Base-by-base conservation (phyloP, 2,888 invertebrate genomes). In the Mantis religiosa region DNA sequence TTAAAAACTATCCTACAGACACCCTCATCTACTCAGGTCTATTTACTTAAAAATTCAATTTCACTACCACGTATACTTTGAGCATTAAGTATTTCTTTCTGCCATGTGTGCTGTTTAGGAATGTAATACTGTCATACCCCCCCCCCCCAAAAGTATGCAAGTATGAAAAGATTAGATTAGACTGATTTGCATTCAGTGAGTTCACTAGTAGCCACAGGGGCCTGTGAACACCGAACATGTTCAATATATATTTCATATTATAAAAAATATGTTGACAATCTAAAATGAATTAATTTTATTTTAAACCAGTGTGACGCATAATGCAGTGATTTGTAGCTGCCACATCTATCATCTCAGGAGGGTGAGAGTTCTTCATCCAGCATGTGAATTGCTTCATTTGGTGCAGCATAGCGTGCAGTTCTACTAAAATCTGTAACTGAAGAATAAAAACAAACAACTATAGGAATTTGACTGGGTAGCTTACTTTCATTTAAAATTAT, bases 371-470 rank as follows among this genome's bases (percentile, higher is more conserved):
- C 88, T 14, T 93, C 94, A 92, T 95, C 94, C 90, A 95, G 93
- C 94, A 96, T 96, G 91, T 95, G 94, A 91, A 96, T 95, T 91
- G 95, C 95, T 92, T 96, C 96, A 90, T 94, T 95, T 82, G 95
- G 96, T 92, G 96, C 95, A 91, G 95, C 95, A 92, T 96, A 96
- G 91, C 94, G 94, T 90, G 95, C 93, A 93, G 93, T 88, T 92
- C 93, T 93, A 93, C 90, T 92, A 93, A 94, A 92, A 92, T 93
- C 93, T 94, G 92, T 88, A 93, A 93, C 90, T 90, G 92, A 92
- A 91, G 92, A 92, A 88, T 27, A 28, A 89, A 15, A 89, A 30
- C 14, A n/a, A 27, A 25, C 25, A 20, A 41, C 12, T 41, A 12
- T 12, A 41, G 12, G 12, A 9, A 41, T 41, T 12, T 41, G 12